A percentile compares a stretch with the other conserved stretches of the same genome.
These are phyloP conservation scores for Strix occidentalis DNA, from an alignment of 2,797 vertebrate species.

Conservation along the genomic window DNA sequence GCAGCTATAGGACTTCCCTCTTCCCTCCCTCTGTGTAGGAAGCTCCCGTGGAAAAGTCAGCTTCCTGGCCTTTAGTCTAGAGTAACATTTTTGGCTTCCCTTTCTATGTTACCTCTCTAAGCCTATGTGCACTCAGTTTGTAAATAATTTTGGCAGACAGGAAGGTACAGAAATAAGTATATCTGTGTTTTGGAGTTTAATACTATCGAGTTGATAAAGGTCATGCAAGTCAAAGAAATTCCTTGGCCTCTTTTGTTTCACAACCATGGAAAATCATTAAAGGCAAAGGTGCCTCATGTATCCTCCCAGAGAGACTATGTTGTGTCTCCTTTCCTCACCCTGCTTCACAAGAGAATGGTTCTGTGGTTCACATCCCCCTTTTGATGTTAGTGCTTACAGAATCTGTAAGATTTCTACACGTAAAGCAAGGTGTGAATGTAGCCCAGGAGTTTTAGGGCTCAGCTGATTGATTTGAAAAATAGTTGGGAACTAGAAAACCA, in stretches of 20 bases:
- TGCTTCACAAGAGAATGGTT: background rate
- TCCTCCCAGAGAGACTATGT: background rate
- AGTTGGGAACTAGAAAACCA: background rate
- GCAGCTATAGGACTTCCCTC: background rate
- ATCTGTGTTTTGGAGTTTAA: background rate
- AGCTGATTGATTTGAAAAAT: background rate
- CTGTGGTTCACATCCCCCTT: background rate
- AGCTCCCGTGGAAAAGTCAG: background rate
- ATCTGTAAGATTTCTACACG: background rate
- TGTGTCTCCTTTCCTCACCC: background rate
- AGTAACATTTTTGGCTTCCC: background rate
- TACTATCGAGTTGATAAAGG: background rate
- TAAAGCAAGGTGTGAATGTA: background rate
- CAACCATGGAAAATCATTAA: background rate
- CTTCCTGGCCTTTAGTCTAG: background rate
- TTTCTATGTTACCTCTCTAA: background rate
- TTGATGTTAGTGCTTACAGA: fast-evolving
- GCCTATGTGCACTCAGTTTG: background rate
- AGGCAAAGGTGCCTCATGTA: background rate
- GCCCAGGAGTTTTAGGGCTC: background rate
- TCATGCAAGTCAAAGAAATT: background rate
- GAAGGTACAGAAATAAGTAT: background rate
- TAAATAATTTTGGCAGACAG: background rate
- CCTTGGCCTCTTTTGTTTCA: background rate
- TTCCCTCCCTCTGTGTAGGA: background rate